phyloP scores from a whole-genome alignment of 1,140 invertebrate genomes.

The Heliconius hermathena region DNA sequence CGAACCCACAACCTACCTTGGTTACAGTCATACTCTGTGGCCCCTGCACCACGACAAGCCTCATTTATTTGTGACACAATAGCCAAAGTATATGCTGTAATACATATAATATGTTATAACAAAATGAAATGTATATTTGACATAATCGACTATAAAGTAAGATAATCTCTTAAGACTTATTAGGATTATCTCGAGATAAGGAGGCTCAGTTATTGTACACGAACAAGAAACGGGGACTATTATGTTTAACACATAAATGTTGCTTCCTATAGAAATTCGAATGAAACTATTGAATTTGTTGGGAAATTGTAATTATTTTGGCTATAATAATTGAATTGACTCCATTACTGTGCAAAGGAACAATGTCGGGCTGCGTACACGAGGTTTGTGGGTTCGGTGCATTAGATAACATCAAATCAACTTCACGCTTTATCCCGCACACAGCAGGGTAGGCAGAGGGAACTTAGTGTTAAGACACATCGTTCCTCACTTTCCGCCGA shows the following conservation, averaged over 20 bases:
- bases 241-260: not conserved
- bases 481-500: too few species aligned
- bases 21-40: too few species aligned
- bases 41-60: too few species aligned
- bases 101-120: not conserved
- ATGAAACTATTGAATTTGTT: not conserved
- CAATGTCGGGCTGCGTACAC: not conserved
- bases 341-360: not conserved
- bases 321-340: not conserved
- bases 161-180: conserved; percentile 10
- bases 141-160: conserved; percentile 7
- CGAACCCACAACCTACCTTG: too few species aligned
- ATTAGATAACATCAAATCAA: not conserved
- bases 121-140: not conserved
- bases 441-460: too few species aligned
- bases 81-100: not conserved
- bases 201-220: not conserved
- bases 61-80: too few species aligned
- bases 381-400: not conserved
- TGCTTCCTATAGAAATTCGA: not conserved
- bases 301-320: not conserved
- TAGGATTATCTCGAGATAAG: conserved; percentile 4
- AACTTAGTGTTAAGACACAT: too few species aligned
- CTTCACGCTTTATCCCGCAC: too few species aligned
- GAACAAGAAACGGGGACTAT: not conserved